These are phyloP conservation scores for Apotomis capreana DNA, from an alignment of 2,888 invertebrate genomes.

Conservation along the genomic window DNA sequence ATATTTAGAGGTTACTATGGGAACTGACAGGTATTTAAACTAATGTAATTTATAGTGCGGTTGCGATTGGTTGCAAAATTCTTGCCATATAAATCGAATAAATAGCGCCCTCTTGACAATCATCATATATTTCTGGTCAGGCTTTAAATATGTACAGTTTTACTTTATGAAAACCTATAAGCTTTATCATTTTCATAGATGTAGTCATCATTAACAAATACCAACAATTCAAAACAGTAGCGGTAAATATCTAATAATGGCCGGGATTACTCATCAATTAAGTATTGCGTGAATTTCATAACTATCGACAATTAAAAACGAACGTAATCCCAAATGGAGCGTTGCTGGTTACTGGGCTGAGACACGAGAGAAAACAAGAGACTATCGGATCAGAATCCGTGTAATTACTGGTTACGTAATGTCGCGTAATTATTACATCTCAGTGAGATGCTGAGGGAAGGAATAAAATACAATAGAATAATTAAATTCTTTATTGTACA, in stretches of 20 bases:
- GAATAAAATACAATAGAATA: neutral
- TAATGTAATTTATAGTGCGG: no score
- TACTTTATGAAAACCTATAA: no score
- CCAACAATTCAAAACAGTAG: neutral
- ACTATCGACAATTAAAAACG: constrained; percentile 33
- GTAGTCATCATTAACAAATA: neutral
- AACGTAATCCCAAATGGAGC: constrained; percentile 45
- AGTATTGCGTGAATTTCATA: constrained; percentile 34
- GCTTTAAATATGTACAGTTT: no score
- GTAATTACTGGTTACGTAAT: constrained; percentile 58
- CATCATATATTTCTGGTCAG: no score
- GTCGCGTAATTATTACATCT: constrained; percentile 56
- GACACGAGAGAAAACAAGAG: constrained; percentile 45
- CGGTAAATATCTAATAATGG: neutral
- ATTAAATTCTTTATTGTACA: no score
- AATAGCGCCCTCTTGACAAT: no score
- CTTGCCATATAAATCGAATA: no score
- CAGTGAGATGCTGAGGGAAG: neutral
- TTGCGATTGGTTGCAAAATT: no score
- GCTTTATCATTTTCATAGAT: no score
- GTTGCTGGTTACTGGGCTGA: constrained; percentile 38
- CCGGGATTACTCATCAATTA: constrained; percentile 27
- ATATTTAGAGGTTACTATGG: no score
- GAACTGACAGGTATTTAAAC: no score
- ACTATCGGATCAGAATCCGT: constrained; percentile 47